Percentiles rank a stretch among this genome's conserved stretches.
Evolutionary conservation across 2,888 invertebrate genomes (phyloP).

Genomic region (Ptilodon capucinus): DNA sequence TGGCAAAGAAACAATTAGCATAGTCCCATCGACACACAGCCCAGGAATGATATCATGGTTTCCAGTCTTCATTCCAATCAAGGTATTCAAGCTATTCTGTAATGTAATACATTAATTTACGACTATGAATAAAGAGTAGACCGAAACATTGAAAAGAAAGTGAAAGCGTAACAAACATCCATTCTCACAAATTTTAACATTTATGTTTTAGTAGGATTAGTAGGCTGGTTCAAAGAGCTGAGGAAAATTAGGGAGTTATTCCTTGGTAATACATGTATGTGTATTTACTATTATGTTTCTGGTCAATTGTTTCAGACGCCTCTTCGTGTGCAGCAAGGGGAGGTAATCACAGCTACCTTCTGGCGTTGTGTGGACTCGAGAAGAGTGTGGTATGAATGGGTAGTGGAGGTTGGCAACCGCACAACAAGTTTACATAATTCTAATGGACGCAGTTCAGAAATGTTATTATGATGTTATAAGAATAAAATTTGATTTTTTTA

Average conservation of each 20-base stretch:
- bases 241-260: too few species aligned
- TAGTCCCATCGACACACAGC: slow-evolving; percentile 94
- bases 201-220: too few species aligned
- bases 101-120: too few species aligned
- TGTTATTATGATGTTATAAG: slow-evolving; percentile 62
- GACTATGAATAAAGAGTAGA: too few species aligned
- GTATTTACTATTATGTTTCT: not conserved
- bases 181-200: too few species aligned
- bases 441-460: slow-evolving; percentile 72
- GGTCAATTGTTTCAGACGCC: slow-evolving; percentile 82
- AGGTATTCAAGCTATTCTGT: slow-evolving; percentile 74
- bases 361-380: slow-evolving; percentile 92
- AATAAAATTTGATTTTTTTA: not conserved
- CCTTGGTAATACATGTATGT: not conserved
- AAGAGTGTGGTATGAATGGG: slow-evolving; percentile 99
- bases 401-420: slow-evolving; percentile 69
- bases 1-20: slow-evolving; percentile 93
- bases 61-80: slow-evolving; percentile 96
- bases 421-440: slow-evolving; percentile 63
- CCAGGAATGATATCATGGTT: slow-evolving; percentile 99
- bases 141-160: too few species aligned
- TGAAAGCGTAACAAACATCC: too few species aligned
- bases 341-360: slow-evolving; percentile 89
- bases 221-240: too few species aligned
- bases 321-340: slow-evolving; percentile 86